Evolutionary conservation across 2,113 vertebrate species (phyloP), one percentile per base, ranked within the genome.

Genomic region (Brachyhypopomus occidentalis): DNA sequence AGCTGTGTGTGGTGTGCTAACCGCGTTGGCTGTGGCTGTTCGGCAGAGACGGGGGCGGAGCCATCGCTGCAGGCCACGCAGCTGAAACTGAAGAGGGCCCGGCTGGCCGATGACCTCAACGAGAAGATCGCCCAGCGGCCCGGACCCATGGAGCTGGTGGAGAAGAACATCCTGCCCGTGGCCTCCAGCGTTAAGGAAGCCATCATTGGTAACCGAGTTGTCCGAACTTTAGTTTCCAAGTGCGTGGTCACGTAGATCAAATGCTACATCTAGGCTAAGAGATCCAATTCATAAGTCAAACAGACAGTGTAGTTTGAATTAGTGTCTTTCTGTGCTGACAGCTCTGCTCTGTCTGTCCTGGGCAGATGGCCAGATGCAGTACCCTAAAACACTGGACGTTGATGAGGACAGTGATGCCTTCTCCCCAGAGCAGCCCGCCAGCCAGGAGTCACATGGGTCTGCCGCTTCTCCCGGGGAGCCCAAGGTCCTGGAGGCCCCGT

Each of bases 81-180:
- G 93, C 95, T 99, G 94, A 98, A 91, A 85, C 83, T 99, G 89
- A 99, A 99, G 89, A 93, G 98, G 86, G 98, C 98, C 11, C 93
- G 98, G 0, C 86, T 99, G 67, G 98, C 98, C 0, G 97, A 99
- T 87, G 96, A 98, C 87, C 93, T 99, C 72, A 99, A 99, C n/a
- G 98, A 99, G 87, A 99, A 97, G 91, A 96, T 99, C 62, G 95
- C 98, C 48, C 98, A 98, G 83, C 93, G 98, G 55, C 98, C 98
- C 16, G 98, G 98, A 0, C 98, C 98, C 0, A 95, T 99, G 96
- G 98, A 99, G 89, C 93, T 99, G 85, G 95, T 99, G 70, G 96
- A 98, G 92, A 99, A 99, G 84, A 99, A 99, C 90, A 99, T 98
- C 87, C 88, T 99, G 48, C 97, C 98, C 0, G 97, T 99, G 48